Percentiles rank a stretch among this genome's conserved stretches.
phyloP scores from a whole-genome alignment of 2,888 invertebrate species.

The Metallyticus violacea region DNA sequence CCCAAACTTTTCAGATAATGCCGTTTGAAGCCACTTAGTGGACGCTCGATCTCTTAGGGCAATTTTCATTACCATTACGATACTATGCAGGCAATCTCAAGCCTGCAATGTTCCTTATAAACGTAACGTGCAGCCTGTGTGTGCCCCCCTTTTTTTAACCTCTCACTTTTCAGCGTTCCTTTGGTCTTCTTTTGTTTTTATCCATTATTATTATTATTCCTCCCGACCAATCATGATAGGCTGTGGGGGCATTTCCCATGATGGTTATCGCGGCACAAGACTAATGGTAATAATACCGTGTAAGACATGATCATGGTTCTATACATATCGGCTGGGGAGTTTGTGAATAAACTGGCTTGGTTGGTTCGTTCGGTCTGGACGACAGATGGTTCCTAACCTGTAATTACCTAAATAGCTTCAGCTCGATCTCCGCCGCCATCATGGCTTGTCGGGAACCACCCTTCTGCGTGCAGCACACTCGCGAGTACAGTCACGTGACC shows the following conservation, averaged over 20 bases:
- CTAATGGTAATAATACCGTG: slow-evolving; percentile 14
- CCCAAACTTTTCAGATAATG: neutral
- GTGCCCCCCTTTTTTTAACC: neutral
- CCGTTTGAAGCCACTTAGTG: neutral
- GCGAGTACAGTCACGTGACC: neutral
- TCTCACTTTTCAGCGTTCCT: neutral
- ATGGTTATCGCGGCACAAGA: slow-evolving; percentile 7
- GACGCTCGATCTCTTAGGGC: neutral
- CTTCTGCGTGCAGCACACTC: neutral
- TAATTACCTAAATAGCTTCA: slow-evolving; percentile 19
- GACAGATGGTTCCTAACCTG: slow-evolving; percentile 22
- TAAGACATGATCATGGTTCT: slow-evolving; percentile 6
- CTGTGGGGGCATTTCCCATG: neutral
- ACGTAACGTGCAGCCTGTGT: neutral
- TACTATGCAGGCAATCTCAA: neutral
- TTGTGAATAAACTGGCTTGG: neutral
- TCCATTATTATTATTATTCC: neutral
- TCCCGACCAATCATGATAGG: slow-evolving; percentile 18
- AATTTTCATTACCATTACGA: slow-evolving; percentile 6
- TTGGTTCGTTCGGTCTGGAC: slow-evolving; percentile 15
- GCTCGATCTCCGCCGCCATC: slow-evolving; percentile 16
- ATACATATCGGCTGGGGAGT: slow-evolving; percentile 4
- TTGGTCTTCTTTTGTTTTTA: neutral
- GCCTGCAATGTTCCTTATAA: neutral
- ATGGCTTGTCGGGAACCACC: neutral